Evolutionary conservation across 2,888 invertebrate species (phyloP).

Genomic region (Eledone cirrhosa): DNA sequence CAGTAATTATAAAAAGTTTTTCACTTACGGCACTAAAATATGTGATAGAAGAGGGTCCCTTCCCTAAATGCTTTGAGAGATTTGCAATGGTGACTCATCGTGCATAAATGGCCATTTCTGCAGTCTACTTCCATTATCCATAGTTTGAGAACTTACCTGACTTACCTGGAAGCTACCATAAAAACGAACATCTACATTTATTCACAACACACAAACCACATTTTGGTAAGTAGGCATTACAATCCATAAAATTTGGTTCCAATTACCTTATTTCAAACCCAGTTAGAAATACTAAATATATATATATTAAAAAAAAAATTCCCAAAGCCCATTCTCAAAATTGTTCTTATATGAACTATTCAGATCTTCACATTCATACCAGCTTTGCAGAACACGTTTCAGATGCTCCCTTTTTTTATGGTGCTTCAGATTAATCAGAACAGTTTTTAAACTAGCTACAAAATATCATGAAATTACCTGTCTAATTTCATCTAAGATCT

Average conservation of each 20-base stretch:
- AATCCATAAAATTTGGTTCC: no score
- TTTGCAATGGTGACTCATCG: slow-evolving; percentile 1
- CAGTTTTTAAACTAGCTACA: slow-evolving; percentile 25
- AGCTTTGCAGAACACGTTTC: not conserved
- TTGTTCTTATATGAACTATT: not conserved
- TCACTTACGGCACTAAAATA: slow-evolving; percentile 27
- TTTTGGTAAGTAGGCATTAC: no score
- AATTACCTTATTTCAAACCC: no score
- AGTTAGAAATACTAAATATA: no score
- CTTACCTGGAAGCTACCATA: slow-evolving; percentile 31
- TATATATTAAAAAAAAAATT: no score
- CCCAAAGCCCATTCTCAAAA: no score
- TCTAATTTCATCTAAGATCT: no score
- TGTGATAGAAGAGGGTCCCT: slow-evolving; percentile 9
- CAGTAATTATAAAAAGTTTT: slow-evolving; percentile 26
- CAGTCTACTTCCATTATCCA: slow-evolving; percentile 20
- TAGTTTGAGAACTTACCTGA: slow-evolving; percentile 32
- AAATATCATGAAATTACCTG: no score
- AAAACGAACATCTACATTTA: slow-evolving; percentile 30
- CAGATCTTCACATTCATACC: not conserved
- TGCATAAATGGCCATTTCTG: slow-evolving; percentile 12
- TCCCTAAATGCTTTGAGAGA: slow-evolving; percentile 22
- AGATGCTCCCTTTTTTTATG: slow-evolving; percentile 20
- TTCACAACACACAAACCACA: not conserved
- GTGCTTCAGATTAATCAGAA: slow-evolving; percentile 20